phyloP scores from a whole-genome alignment of 2,113 vertebrate genomes.

The Ptychochromis oligacanthus region DNA sequence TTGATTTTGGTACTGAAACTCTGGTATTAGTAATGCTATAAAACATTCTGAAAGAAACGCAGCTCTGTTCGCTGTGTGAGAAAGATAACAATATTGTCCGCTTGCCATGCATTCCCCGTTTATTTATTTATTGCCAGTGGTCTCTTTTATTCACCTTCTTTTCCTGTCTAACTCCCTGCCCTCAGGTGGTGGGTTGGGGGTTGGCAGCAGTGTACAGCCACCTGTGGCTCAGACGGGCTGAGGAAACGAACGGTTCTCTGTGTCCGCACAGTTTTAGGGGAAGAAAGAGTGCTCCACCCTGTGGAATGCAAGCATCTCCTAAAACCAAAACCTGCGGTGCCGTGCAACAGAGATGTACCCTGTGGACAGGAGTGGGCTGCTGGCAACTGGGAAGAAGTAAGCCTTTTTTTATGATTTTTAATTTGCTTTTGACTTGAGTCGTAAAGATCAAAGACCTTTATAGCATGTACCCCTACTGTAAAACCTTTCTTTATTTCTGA shows the following conservation, averaged over 20 bases:
- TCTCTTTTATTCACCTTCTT: neutral
- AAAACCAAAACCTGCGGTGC: conserved; percentile 87
- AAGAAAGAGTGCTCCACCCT: conserved; percentile 89
- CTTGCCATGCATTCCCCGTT: neutral
- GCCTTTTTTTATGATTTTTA: neutral
- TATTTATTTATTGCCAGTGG: neutral
- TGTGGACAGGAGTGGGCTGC: conserved; percentile 93
- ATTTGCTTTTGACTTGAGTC: neutral
- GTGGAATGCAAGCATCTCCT: conserved; percentile 89
- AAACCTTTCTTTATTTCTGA: conserved; percentile 1
- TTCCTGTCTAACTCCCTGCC: neutral
- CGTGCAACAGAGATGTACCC: conserved; percentile 90
- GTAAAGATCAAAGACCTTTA: neutral
- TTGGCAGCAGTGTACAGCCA: conserved; percentile 92
- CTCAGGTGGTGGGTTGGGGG: conserved; percentile 96
- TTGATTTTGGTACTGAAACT: neutral
- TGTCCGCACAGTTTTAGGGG: conserved; percentile 87
- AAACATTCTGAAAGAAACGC: neutral
- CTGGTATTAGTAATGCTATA: neutral
- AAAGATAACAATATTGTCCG: neutral
- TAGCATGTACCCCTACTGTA: neutral
- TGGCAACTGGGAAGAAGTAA: conserved; percentile 91
- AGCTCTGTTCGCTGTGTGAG: neutral
- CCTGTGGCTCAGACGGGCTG: conserved; percentile 87
- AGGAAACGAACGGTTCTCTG: conserved; percentile 93